Percentiles rank a stretch among this genome's conserved stretches.
These are phyloP conservation scores for Ernsta delagoae DNA, from an alignment of 2,888 invertebrate species.

Conservation along the genomic window DNA sequence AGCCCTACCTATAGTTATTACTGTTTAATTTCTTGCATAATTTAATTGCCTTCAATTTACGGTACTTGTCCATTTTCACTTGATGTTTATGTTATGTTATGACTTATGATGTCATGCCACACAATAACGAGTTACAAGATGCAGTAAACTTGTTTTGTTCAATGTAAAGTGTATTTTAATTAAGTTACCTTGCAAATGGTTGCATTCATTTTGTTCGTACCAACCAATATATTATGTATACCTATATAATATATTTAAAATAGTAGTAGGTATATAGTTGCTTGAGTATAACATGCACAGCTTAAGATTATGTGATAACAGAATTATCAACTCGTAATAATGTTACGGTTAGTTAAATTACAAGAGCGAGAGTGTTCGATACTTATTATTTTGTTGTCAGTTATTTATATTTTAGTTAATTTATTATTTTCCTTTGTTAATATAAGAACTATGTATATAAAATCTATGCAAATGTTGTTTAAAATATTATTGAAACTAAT, in stretches of 20 bases:
- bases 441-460: too few relatives aligned
- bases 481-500: too few relatives aligned
- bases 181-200: background rate
- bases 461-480: too few relatives aligned
- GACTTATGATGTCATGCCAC: background rate
- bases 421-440: too few relatives aligned
- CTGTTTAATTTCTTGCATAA: too few relatives aligned
- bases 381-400: background rate
- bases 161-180: conserved; percentile 5
- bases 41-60: too few relatives aligned
- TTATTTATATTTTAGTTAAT: too few relatives aligned
- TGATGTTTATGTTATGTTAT: background rate
- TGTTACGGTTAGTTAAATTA: conserved; percentile 8
- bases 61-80: too few relatives aligned
- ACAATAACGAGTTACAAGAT: background rate
- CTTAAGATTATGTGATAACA: conserved; percentile 17
- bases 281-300: background rate
- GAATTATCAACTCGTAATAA: conserved; percentile 13
- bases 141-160: background rate
- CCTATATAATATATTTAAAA: too few relatives aligned
- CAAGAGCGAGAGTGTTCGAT: background rate
- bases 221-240: background rate
- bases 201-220: background rate
- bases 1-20: too few relatives aligned
- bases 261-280: background rate